phyloP scores from a whole-genome alignment of 2,797 vertebrate genomes.

The Chrosomus eos region DNA sequence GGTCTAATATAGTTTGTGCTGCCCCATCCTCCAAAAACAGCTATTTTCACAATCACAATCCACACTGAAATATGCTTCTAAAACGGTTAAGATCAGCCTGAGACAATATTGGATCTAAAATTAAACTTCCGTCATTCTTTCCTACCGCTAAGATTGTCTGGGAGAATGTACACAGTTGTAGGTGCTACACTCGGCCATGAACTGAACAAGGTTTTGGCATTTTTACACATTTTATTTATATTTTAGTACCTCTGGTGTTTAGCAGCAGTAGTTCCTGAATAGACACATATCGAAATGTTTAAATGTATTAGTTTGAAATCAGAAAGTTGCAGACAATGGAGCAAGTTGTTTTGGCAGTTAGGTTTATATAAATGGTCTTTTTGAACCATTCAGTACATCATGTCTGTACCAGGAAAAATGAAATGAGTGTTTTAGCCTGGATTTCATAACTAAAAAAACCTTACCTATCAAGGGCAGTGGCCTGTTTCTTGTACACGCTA shows the following conservation, averaged over 20 bases:
- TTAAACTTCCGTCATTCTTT: background rate
- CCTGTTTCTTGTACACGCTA: slow-evolving; percentile 21
- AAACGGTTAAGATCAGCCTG: background rate
- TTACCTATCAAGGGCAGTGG: slow-evolving; percentile 29
- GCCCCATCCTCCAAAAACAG: background rate
- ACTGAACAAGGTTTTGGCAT: background rate
- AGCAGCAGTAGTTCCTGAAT: background rate
- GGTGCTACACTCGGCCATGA: background rate
- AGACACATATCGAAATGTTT: background rate
- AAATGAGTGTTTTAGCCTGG: slow-evolving; percentile 1
- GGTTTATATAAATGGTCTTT: background rate
- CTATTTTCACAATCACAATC: background rate
- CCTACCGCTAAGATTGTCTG: background rate
- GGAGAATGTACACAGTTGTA: background rate
- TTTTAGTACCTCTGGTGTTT: background rate
- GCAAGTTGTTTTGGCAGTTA: background rate
- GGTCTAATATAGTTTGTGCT: background rate
- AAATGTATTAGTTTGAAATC: background rate
- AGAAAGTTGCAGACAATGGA: background rate
- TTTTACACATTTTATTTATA: background rate
- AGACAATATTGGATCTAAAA: background rate
- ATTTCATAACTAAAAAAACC: background rate
- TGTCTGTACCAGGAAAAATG: background rate
- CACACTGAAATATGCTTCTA: background rate
- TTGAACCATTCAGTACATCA: background rate